Percentiles rank a stretch among this genome's conserved stretches.
Evolutionary conservation across 2,888 invertebrate genomes (phyloP).

Genomic region (Clusia tigrina): DNA sequence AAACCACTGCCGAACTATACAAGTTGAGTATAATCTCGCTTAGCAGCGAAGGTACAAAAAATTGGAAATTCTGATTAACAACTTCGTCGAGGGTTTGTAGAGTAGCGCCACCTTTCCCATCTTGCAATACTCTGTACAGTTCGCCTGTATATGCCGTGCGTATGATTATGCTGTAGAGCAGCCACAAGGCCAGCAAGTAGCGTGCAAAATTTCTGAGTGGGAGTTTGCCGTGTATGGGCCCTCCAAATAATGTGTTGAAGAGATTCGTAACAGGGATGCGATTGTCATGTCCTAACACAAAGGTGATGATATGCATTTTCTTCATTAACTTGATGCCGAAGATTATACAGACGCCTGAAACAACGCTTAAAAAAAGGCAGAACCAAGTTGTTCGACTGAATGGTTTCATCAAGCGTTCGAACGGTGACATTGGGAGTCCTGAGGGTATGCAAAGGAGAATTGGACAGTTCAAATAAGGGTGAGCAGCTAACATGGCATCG

Average conservation of each 20-base stretch:
- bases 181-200: conserved; percentile 32
- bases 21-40: not conserved
- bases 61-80: conserved; percentile 8
- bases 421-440: conserved; percentile 21
- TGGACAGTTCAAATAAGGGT: conserved; percentile 22
- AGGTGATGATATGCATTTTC: not conserved
- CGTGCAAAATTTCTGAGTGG: conserved; percentile 34
- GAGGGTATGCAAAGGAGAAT: conserved; percentile 26
- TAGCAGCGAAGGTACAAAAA: not conserved
- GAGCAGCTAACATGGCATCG: conserved; percentile 20
- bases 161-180: conserved; percentile 28
- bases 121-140: conserved; percentile 30
- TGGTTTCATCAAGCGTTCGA: conserved; percentile 26
- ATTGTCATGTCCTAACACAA: conserved; percentile 29
- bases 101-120: conserved; percentile 11
- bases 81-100: conserved; percentile 23
- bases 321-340: conserved; percentile 22
- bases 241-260: conserved; percentile 24
- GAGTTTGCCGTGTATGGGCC: conserved; percentile 11
- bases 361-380: conserved; percentile 27
- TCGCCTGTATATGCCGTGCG: conserved; percentile 32
- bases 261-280: conserved; percentile 23
- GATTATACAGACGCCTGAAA: conserved; percentile 22
- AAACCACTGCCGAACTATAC: not conserved
- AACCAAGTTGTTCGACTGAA: conserved; percentile 33